These are phyloP conservation scores for Drosophila neotestacea DNA, from an alignment of 2,888 invertebrate species.

Conservation along the genomic window DNA sequence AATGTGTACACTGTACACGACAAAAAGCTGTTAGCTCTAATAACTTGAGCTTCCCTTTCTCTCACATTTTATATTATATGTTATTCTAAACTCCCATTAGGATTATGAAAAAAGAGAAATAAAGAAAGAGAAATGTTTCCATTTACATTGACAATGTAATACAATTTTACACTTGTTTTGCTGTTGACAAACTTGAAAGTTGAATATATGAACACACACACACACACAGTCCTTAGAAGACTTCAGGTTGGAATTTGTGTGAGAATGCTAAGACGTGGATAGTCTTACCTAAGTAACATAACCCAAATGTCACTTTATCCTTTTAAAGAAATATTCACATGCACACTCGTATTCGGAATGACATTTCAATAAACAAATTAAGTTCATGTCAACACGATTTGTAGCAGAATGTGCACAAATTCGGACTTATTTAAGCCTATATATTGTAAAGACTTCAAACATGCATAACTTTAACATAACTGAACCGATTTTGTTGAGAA, in stretches of 20 bases:
- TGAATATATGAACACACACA: background rate
- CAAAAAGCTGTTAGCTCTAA: constrained; percentile 33
- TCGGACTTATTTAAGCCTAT: no score
- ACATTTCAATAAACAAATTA: background rate
- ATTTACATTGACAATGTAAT: constrained; percentile 16
- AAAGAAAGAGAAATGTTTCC: background rate
- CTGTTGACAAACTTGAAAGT: constrained; percentile 1
- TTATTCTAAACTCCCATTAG: background rate
- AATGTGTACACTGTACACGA: background rate
- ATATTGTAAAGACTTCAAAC: no score
- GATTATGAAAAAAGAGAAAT: background rate
- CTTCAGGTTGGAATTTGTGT: background rate
- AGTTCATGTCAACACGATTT: background rate
- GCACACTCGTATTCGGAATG: background rate
- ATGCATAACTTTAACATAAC: no score
- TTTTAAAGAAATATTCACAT: background rate
- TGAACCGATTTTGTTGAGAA: no score
- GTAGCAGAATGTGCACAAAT: no score
- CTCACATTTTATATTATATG: background rate
- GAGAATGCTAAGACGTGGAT: background rate
- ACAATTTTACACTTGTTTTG: constrained; percentile 17
- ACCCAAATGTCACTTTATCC: background rate
- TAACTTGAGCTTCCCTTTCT: background rate
- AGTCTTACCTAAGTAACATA: background rate
- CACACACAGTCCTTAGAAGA: background rate